Evolutionary conservation across 2,888 invertebrate genomes (phyloP), one percentile per base, ranked within the genome.

Genomic region (Drosophila anomalata): DNA sequence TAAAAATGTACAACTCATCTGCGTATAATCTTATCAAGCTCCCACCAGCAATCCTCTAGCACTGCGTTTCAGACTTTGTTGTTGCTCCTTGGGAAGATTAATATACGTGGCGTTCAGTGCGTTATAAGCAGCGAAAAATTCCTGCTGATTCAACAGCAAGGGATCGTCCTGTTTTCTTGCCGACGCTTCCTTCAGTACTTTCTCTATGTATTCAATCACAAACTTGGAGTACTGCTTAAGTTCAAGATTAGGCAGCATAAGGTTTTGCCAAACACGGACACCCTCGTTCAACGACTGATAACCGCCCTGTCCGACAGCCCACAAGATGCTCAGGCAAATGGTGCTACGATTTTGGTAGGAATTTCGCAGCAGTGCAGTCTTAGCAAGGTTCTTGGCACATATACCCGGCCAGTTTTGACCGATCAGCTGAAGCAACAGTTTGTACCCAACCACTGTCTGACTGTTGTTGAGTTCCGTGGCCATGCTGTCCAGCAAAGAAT

Each of bases 231-330:
- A 96, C 87, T 93, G 94, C 88, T 95, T 95, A 90, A 95, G 91
- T 76, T 96, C 95, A 47, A 96, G 92, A 86, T 95, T 91, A 0
- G 96, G 95, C 41, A 95, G 91, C 94, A 96, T 95, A 1, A 96
- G 91, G 71, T 96, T 95, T 91, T 95, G 94, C 95, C 96, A 96
- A 12, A 94, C 95, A 93, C 94, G 94, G 50, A 96, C 91, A 24
- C 96, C 96, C 70, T 94, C 93, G 55, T 92, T 91, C 51, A 96
- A 93, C 87, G 95, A 93, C 71, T 92, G 93, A 54, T 93, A 91
- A 0, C 96, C 96, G 9, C 94, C 95, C 88, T 96, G 96, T 0
- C 95, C 95, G n/a, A 96, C 92, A 0, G 94, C 94, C 96, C 96
- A 96, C 1, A 96, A 91, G 44, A 96, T 92, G 0, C 96, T 94